phyloP scores from a whole-genome alignment of 2,797 vertebrate genomes.

The Gymnothorax reevesii region DNA sequence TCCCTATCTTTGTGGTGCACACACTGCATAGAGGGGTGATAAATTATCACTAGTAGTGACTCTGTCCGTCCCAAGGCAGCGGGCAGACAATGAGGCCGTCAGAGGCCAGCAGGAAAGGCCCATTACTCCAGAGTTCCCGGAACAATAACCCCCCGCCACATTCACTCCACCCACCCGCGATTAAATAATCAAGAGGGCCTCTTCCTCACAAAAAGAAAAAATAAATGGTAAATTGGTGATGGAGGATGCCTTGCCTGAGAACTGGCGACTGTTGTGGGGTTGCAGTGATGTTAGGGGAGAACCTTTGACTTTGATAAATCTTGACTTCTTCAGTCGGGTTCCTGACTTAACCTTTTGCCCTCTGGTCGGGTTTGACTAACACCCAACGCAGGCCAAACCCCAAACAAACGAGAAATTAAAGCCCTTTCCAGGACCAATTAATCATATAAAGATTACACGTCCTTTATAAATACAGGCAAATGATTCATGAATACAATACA shows the following conservation, averaged over 20 bases:
- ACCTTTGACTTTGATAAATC: neutral
- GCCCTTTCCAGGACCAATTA: neutral
- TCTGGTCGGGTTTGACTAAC: neutral
- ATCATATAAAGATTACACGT: neutral
- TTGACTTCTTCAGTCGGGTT: neutral
- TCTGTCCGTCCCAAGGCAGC: conserved; percentile 5
- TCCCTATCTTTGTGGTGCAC: neutral
- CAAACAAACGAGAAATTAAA: neutral
- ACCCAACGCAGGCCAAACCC: neutral
- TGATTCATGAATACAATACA: neutral
- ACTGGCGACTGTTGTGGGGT: neutral
- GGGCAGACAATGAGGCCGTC: conserved; percentile 26
- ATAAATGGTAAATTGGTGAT: conserved; percentile 15
- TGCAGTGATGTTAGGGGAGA: neutral
- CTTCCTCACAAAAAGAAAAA: conserved; percentile 19
- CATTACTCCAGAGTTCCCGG: neutral
- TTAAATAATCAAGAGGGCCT: conserved; percentile 27
- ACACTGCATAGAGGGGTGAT: conserved; percentile 22
- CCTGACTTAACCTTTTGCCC: neutral
- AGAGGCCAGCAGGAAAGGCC: conserved; percentile 12
- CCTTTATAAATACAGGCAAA: neutral
- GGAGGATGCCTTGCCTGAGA: neutral
- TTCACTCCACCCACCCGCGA: conserved; percentile 18
- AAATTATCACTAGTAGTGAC: conserved; percentile 22
- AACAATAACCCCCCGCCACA: conserved; percentile 27